A percentile compares a stretch with the other conserved stretches of the same genome.
Evolutionary conservation across 2,888 invertebrate genomes (phyloP).

Genomic region (Agonum fuliginosum): DNA sequence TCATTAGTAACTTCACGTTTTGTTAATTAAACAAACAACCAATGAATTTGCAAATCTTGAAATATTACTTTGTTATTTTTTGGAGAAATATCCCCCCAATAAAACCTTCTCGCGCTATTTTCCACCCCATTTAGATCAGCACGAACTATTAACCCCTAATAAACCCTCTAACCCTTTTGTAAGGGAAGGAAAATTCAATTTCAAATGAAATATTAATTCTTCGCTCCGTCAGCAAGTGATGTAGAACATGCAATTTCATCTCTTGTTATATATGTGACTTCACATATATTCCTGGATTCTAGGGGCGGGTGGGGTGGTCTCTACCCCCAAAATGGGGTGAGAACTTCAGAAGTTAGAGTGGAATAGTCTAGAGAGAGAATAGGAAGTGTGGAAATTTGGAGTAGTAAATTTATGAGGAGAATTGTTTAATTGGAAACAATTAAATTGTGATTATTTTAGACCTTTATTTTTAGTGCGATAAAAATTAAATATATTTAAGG

Average conservation of each 20-base stretch:
- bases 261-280: constrained; percentile 4
- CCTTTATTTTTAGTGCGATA: too few species aligned
- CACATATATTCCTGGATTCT: not conserved
- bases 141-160: not conserved
- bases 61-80: too few species aligned
- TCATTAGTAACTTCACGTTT: too few species aligned
- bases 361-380: too few species aligned
- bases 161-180: not conserved
- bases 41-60: too few species aligned
- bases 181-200: not conserved
- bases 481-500: too few species aligned
- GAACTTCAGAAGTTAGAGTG: not conserved
- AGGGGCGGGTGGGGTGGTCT: not conserved
- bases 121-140: not conserved
- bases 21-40: too few species aligned
- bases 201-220: constrained; percentile 29
- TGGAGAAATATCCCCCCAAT: too few species aligned
- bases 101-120: not conserved
- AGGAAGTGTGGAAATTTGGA: too few species aligned
- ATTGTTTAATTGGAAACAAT: too few species aligned
- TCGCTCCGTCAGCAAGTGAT: not conserved
- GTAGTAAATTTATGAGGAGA: too few species aligned
- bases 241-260: constrained; percentile 8
- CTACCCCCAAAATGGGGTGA: not conserved
- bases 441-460: too few species aligned